phyloP scores from a whole-genome alignment of 2,797 vertebrate species.

The Psittacula echo region DNA sequence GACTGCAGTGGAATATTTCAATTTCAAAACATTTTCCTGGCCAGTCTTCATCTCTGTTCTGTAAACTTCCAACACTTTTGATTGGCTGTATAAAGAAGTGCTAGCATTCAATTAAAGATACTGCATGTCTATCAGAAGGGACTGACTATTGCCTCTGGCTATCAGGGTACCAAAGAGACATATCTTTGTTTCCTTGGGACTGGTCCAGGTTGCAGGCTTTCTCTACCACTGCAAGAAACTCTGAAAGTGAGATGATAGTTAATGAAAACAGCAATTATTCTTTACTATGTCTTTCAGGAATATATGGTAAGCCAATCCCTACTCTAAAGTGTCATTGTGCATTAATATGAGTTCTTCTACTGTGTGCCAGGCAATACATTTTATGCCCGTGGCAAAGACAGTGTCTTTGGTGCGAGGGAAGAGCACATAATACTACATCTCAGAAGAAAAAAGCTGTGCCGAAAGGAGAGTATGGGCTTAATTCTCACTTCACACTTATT shows the following conservation, averaged over 20 bases:
- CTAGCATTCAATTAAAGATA: background rate
- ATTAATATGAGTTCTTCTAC: background rate
- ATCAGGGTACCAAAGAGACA: background rate
- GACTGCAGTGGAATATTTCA: background rate
- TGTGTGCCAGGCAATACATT: background rate
- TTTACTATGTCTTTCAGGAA: background rate
- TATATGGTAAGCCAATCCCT: background rate
- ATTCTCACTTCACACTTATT: background rate
- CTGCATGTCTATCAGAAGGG: background rate
- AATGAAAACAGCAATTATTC: slow-evolving; percentile 22
- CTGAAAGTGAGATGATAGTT: background rate
- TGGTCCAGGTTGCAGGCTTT: background rate
- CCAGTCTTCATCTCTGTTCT: background rate
- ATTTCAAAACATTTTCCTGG: background rate
- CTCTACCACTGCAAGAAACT: background rate
- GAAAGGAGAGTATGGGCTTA: background rate
- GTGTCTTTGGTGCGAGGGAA: background rate
- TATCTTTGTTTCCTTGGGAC: background rate
- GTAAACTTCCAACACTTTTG: background rate
- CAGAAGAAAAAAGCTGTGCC: background rate
- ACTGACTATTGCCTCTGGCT: background rate
- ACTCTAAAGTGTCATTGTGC: background rate
- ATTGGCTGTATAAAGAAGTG: background rate
- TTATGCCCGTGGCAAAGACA: background rate
- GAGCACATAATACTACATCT: background rate